A percentile compares a stretch with the other conserved stretches of the same genome.
These are phyloP conservation scores for Dorcus hopei DNA, from an alignment of 2,888 invertebrate genomes.

Conservation along the genomic window DNA sequence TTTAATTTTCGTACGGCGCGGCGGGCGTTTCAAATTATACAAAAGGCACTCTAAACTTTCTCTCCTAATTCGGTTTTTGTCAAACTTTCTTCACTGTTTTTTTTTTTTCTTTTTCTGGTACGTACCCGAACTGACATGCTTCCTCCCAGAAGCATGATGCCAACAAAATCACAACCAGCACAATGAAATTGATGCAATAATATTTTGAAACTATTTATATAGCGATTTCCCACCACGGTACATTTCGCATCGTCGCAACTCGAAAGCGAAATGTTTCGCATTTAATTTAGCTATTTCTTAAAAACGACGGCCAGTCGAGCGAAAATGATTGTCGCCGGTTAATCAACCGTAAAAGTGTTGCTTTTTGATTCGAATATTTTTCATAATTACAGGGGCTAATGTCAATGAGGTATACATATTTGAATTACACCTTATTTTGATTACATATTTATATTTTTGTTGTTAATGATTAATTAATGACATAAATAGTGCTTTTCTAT, in stretches of 20 bases:
- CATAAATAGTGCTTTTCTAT: too few species aligned
- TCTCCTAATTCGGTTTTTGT: too few species aligned
- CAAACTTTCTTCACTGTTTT: too few species aligned
- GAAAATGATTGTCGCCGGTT: conserved; percentile 40
- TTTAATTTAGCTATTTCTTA: conserved; percentile 39
- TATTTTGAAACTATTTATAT: conserved; percentile 42
- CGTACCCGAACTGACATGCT: conserved; percentile 42
- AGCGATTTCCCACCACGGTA: conserved; percentile 39
- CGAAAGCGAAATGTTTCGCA: conserved; percentile 43
- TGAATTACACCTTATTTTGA: background rate
- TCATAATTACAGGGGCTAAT: too few species aligned
- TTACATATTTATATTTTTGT: background rate
- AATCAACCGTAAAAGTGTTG: conserved; percentile 34
- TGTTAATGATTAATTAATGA: too few species aligned
- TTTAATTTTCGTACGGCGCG: too few species aligned
- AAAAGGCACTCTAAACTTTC: too few species aligned
- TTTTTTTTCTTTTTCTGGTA: too few species aligned
- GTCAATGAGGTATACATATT: background rate
- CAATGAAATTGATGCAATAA: conserved; percentile 35
- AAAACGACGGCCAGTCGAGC: conserved; percentile 38
- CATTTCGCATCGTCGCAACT: conserved; percentile 21
- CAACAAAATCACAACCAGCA: conserved; percentile 24
- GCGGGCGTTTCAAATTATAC: too few species aligned
- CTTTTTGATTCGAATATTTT: too few species aligned
- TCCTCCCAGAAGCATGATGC: conserved; percentile 41